Evolutionary conservation across 2,113 vertebrate genomes (phyloP).

Genomic region (Rhinolophus ferrumequinum): DNA sequence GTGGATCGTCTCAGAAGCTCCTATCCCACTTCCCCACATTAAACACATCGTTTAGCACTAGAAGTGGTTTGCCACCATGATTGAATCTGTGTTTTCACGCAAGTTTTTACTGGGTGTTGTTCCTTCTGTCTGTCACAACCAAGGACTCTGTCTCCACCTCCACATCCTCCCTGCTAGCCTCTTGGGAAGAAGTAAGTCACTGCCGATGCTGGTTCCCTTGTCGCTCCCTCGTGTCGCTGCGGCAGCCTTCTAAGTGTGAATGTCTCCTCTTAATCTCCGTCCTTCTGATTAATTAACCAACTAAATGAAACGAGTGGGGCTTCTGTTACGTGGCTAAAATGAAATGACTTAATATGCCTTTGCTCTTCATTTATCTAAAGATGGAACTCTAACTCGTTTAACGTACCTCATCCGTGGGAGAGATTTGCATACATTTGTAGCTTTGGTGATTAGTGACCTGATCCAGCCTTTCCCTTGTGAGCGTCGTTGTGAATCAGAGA

Average conservation of each 20-base stretch:
- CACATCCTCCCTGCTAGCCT: slow-evolving; percentile 88
- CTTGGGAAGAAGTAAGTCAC: slow-evolving; percentile 90
- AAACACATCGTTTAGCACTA: no score
- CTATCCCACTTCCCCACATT: fast-evolving
- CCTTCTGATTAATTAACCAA: slow-evolving; percentile 60
- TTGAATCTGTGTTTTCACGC: not conserved
- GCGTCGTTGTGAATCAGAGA: not conserved
- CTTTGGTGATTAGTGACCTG: not conserved
- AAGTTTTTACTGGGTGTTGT: slow-evolving; percentile 75
- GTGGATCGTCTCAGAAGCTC: not conserved
- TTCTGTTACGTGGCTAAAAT: not conserved
- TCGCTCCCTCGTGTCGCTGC: slow-evolving; percentile 61
- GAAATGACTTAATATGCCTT: not conserved
- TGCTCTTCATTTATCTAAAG: not conserved
- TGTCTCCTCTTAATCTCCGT: not conserved
- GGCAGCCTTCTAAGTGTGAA: slow-evolving; percentile 19
- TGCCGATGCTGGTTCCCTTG: slow-evolving; percentile 53
- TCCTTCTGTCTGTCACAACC: slow-evolving; percentile 83
- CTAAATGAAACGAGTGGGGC: slow-evolving; percentile 61
- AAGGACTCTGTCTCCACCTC: slow-evolving; percentile 89
- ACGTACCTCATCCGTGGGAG: not conserved
- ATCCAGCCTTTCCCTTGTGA: not conserved
- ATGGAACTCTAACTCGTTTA: slow-evolving; percentile 5
- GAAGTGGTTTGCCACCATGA: not conserved
- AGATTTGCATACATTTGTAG: not conserved